These are phyloP conservation scores for Lithophane semibrunnea DNA, from an alignment of 2,888 invertebrate species.

Conservation along the genomic window DNA sequence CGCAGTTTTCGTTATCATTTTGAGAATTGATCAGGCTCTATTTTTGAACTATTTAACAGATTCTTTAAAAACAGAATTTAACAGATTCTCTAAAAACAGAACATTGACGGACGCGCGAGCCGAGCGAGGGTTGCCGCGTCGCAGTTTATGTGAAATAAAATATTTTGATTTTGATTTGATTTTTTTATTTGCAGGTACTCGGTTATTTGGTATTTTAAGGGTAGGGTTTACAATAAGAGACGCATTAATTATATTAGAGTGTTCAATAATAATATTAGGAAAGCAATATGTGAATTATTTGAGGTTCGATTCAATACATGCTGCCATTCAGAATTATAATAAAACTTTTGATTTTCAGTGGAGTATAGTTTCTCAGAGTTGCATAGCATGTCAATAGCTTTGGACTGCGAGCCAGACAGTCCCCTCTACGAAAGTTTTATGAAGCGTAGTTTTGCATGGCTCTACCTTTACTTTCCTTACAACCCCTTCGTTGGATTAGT, in stretches of 20 bases:
- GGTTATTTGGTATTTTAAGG: background rate
- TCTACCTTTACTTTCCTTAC: constrained; percentile 71
- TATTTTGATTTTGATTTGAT: too few relatives aligned
- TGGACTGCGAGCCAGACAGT: constrained; percentile 72
- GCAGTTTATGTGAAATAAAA: too few relatives aligned
- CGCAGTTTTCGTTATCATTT: too few relatives aligned
- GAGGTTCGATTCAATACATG: too few relatives aligned
- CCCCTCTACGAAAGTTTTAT: constrained; percentile 71
- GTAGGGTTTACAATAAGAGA: background rate
- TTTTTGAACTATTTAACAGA: background rate
- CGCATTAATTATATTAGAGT: background rate
- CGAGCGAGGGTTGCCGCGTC: background rate
- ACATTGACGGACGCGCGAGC: too few relatives aligned
- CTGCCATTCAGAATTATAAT: background rate
- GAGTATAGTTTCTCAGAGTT: constrained; percentile 77
- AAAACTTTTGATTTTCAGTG: constrained; percentile 70
- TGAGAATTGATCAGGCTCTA: too few relatives aligned
- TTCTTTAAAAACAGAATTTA: background rate
- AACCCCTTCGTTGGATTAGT: constrained; percentile 68
- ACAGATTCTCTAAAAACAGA: too few relatives aligned
- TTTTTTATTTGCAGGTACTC: too few relatives aligned
- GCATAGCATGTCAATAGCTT: constrained; percentile 65
- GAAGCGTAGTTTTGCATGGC: constrained; percentile 70
- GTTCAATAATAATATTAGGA: background rate
- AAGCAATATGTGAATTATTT: background rate